A percentile compares a stretch with the other conserved stretches of the same genome.
phyloP scores from a whole-genome alignment of 2,888 invertebrate species.

The Drosophila diplacantha region DNA sequence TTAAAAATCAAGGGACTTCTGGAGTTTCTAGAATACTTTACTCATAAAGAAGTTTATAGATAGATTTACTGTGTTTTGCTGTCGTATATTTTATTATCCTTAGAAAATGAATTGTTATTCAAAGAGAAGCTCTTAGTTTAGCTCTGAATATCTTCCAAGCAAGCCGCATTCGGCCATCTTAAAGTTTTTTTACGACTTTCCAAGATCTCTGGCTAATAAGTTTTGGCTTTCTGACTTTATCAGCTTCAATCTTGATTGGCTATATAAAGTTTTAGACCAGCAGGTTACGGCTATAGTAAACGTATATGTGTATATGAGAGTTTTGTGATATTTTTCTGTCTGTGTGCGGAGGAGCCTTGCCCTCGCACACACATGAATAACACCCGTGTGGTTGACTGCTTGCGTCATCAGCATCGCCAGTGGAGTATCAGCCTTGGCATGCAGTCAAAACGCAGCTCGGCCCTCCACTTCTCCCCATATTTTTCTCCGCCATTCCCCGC shows the following conservation, averaged over 20 bases:
- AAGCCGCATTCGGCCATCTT: constrained; percentile 1
- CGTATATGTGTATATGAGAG: background rate
- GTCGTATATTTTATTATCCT: background rate
- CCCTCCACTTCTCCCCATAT: background rate
- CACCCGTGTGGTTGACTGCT: constrained; percentile 45
- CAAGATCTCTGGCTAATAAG: constrained; percentile 22
- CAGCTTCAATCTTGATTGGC: constrained; percentile 27
- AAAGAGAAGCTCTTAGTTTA: background rate
- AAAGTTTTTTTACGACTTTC: constrained; percentile 5
- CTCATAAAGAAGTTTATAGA: no score
- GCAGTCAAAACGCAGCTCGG: constrained; percentile 66
- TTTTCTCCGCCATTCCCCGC: constrained; percentile 40
- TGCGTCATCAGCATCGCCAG: constrained; percentile 60
- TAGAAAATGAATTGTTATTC: background rate
- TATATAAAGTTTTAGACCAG: constrained; percentile 19
- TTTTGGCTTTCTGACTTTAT: constrained; percentile 24
- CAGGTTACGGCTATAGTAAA: constrained; percentile 7
- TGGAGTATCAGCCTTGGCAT: constrained; percentile 63
- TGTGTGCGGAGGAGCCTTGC: constrained; percentile 23
- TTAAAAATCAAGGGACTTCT: no score
- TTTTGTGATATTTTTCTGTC: constrained; percentile 17
- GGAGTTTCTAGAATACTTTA: no score
- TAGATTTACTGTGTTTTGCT: no score
- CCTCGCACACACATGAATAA: constrained; percentile 51
- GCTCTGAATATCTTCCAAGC: background rate